These are phyloP conservation scores for Calonectris borealis DNA, from an alignment of 2,113 vertebrate species.

Conservation along the genomic window DNA sequence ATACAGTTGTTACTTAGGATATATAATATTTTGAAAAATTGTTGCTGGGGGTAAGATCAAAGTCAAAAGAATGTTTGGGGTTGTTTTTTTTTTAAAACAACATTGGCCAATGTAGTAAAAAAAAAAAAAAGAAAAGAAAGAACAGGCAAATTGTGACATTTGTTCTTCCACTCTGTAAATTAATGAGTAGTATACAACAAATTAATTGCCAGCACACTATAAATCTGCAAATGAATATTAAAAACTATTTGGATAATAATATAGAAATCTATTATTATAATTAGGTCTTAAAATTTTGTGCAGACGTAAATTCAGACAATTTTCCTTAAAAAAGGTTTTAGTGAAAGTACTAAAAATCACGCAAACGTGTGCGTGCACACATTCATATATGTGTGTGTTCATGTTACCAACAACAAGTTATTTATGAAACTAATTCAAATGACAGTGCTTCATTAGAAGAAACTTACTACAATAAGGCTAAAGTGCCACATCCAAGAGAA, in stretches of 20 bases:
- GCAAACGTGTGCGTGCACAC: background rate
- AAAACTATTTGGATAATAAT: constrained; percentile 37
- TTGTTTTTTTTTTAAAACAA: background rate
- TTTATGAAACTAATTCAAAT: constrained; percentile 49
- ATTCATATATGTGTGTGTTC: background rate
- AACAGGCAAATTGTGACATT: background rate
- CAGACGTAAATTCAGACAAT: constrained; percentile 27
- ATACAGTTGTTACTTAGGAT: background rate
- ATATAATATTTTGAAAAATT: background rate
- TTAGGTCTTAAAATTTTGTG: constrained; percentile 14
- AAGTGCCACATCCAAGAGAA: constrained; percentile 55
- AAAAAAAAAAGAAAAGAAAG: background rate
- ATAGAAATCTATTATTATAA: constrained; percentile 36
- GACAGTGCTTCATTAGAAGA: constrained; percentile 31
- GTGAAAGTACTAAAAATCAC: constrained; percentile 39
- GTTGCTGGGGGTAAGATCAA: background rate
- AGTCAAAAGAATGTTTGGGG: background rate
- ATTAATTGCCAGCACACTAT: constrained; percentile 27
- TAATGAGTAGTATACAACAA: background rate
- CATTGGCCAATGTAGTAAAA: background rate
- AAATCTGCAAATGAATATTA: background rate
- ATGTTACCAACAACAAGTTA: background rate
- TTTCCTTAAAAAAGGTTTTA: constrained; percentile 47
- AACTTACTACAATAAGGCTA: constrained; percentile 65
- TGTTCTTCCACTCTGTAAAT: constrained; percentile 39